Percentiles rank a stretch among this genome's conserved stretches.
Conservation (phyloP, 2,113 vertebrate species). For the Brachyhypopomus occidentalis region DNA sequence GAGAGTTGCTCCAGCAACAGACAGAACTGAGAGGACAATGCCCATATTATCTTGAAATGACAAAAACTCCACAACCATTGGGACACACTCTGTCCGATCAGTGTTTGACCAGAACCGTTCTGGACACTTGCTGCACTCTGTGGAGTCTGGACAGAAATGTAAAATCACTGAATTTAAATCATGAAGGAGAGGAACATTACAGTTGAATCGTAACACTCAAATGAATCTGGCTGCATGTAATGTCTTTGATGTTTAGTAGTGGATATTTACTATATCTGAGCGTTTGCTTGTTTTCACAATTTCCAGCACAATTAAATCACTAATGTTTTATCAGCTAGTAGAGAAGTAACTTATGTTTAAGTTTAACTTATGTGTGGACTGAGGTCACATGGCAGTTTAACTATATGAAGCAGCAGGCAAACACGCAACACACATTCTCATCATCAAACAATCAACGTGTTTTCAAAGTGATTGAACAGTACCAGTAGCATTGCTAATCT, state of each 20-base stretch:
- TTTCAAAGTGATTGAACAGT: neutral
- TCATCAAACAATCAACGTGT: too few species aligned
- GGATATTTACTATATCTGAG: too few species aligned
- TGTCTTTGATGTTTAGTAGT: too few species aligned
- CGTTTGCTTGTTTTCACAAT: too few species aligned
- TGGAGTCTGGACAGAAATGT: constrained; percentile 53
- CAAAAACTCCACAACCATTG: constrained; percentile 63
- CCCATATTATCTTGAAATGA: constrained; percentile 60
- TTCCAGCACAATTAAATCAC: too few species aligned
- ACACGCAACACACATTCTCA: neutral
- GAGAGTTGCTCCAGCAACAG: constrained; percentile 51
- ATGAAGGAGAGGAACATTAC: too few species aligned
- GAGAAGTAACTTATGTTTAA: too few species aligned
- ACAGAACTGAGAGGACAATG: constrained; percentile 55
- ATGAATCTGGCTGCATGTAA: too few species aligned
- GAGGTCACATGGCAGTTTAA: neutral
- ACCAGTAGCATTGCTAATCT: constrained; percentile 65
- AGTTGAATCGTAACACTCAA: too few species aligned
- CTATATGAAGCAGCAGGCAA: neutral
- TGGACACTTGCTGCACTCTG: constrained; percentile 61
- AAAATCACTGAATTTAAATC: neutral
- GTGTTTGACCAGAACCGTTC: constrained; percentile 61
- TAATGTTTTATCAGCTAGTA: too few species aligned
- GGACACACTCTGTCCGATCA: constrained; percentile 53
- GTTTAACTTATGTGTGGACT: neutral